Evolutionary conservation across 2,888 invertebrate species (phyloP), one percentile per base, ranked within the genome.

Genomic region (Ophion ellenae): DNA sequence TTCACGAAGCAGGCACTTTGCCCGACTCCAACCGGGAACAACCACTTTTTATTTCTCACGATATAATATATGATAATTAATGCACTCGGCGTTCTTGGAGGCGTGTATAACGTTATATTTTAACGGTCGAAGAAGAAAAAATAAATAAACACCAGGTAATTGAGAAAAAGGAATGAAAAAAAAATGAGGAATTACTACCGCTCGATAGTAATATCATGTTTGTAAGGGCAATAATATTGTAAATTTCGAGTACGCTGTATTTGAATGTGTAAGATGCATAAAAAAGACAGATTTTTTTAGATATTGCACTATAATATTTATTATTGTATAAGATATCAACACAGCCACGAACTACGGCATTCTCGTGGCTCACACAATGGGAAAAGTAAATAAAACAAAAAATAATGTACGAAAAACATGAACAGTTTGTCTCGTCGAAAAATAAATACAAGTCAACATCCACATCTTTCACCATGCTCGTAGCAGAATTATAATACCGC

Each of bases 241-340:
- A 93, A 90, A 92, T 92, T 92, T 92, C 91, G 91, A 91, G 90
- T 93, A 92, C 90, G 91, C 90, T 92, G 90, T 92, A 92, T 93
- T 92, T 91, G 91, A 91, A 91, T 92, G 91, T 93, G 90, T 92
- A 92, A 91, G 91, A 92, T 93, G 92, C 91, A 91, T 92, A 91
- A 91, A 90, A 90, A 91, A 91, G 90, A 93, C 92, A 92, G 90
- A 91, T 92, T 93, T 93, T 53, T 93, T 92, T 93, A 93, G 92
- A 92, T 93, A 93, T 91, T 92, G 93, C 93, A 93, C 93, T 92
- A 91, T 93, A 90, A 93, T 91, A 91, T 92, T 92, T 92, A 92
- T 92, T 91, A 92, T 83, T 81, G 63, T 90, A 90, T 74, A 74
- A 75, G 86, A 73, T 89, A 87, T 89, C 87, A 75, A 88, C 87